phyloP scores from a whole-genome alignment of 1,140 invertebrate species.

The Sweltsa coloradensis region DNA sequence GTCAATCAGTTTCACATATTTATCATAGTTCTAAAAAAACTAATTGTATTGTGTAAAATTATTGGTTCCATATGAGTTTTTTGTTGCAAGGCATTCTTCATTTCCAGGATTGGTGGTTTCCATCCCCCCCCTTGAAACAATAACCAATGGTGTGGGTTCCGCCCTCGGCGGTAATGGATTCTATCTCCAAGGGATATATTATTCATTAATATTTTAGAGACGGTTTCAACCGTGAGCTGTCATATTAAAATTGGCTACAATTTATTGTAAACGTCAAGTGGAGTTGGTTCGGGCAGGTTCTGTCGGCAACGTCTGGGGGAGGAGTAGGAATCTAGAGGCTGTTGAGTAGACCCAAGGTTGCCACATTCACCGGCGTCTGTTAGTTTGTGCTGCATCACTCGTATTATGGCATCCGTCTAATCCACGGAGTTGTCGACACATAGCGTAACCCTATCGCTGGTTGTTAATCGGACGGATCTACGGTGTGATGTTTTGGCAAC shows the following conservation, averaged over 20 bases:
- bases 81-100: constrained; percentile 4
- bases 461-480: too few species aligned
- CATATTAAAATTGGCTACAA: constrained; percentile 21
- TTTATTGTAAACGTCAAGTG: constrained; percentile 17
- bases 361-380: constrained; percentile 1
- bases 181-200: constrained; percentile 10
- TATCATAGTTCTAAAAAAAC: too few species aligned
- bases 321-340: constrained; percentile 14
- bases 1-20: too few species aligned
- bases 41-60: too few species aligned
- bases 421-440: too few species aligned
- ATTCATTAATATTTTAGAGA: constrained; percentile 11
- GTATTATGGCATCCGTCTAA: too few species aligned
- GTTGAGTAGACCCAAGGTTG: constrained; percentile 3
- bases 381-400: too few species aligned
- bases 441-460: too few species aligned
- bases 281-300: neutral
- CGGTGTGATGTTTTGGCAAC: too few species aligned
- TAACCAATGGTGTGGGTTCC: constrained; percentile 11
- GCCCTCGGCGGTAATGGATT: constrained; percentile 16
- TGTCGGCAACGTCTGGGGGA: neutral
- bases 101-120: constrained; percentile 6
- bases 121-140: constrained; percentile 9
- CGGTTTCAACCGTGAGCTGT: constrained; percentile 7
- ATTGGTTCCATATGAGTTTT: too few species aligned